Conservation (phyloP, 2,113 vertebrate species). For the Eurystomus gularis region DNA sequence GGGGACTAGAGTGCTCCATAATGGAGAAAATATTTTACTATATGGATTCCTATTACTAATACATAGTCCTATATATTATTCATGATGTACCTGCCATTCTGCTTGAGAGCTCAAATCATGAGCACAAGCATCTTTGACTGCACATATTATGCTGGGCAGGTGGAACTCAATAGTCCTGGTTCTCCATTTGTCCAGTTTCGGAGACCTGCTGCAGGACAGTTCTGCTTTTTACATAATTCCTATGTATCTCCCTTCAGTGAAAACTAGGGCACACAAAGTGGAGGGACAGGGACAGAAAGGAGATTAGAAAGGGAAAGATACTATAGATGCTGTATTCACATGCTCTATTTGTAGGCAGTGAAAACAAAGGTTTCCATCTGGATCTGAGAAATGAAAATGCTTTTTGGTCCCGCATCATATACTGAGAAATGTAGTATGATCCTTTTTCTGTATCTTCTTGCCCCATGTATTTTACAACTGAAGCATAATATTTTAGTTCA, state of each 20-base stretch:
- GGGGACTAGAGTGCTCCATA: not conserved
- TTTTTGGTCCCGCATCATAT: fast-evolving
- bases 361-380: not conserved
- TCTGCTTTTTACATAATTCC: not conserved
- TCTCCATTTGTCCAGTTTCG: not conserved
- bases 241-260: not conserved
- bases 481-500: not conserved
- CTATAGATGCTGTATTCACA: not conserved
- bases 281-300: not conserved
- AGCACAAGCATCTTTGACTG: not conserved
- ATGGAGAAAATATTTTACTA: not conserved
- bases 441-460: not conserved
- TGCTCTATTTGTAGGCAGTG: not conserved
- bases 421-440: not conserved
- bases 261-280: fast-evolving
- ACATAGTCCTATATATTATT: not conserved
- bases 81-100: not conserved
- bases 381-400: not conserved
- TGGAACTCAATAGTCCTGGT: not conserved
- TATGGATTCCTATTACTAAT: not conserved
- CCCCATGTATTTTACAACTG: not conserved
- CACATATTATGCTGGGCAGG: not conserved
- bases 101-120: not conserved
- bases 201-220: not conserved
- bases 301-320: not conserved